phyloP scores from a whole-genome alignment of 1,140 invertebrate species.

The Leptinotarsa undecemlineata region DNA sequence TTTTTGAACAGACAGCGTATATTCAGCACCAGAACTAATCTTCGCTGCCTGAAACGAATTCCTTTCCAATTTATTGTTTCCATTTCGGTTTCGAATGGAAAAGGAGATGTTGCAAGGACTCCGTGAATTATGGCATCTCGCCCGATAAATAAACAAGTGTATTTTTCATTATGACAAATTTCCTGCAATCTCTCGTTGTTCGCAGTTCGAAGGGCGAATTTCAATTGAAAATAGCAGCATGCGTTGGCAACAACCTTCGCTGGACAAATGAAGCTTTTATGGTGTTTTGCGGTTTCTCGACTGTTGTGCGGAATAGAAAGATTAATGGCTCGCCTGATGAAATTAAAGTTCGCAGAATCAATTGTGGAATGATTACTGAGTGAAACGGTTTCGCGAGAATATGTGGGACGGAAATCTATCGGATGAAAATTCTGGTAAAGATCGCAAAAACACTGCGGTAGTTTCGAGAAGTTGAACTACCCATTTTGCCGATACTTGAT shows the following conservation, averaged over 20 bases:
- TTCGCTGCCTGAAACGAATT: background rate
- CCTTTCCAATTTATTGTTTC: background rate
- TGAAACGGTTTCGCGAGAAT: too few relatives aligned
- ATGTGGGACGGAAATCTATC: too few relatives aligned
- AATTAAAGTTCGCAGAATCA: background rate
- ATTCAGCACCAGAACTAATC: background rate
- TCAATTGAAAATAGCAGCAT: background rate
- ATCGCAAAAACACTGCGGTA: too few relatives aligned
- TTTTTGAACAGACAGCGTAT: too few relatives aligned
- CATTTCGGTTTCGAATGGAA: background rate
- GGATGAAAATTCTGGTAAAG: too few relatives aligned
- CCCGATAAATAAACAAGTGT: background rate
- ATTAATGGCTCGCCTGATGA: background rate
- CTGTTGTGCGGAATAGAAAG: background rate
- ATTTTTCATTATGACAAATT: conserved; percentile 6
- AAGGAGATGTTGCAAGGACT: background rate
- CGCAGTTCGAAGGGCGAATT: conserved; percentile 6
- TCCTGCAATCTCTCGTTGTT: conserved; percentile 1
- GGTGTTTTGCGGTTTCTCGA: background rate
- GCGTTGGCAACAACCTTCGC: background rate
- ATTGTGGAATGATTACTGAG: too few relatives aligned
- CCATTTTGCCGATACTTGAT: too few relatives aligned
- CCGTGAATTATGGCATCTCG: background rate
- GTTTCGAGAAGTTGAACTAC: too few relatives aligned
- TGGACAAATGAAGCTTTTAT: conserved; percentile 3